These are phyloP conservation scores for Penaeus indicus DNA, from an alignment of 1,140 invertebrate species.

Conservation along the genomic window DNA sequence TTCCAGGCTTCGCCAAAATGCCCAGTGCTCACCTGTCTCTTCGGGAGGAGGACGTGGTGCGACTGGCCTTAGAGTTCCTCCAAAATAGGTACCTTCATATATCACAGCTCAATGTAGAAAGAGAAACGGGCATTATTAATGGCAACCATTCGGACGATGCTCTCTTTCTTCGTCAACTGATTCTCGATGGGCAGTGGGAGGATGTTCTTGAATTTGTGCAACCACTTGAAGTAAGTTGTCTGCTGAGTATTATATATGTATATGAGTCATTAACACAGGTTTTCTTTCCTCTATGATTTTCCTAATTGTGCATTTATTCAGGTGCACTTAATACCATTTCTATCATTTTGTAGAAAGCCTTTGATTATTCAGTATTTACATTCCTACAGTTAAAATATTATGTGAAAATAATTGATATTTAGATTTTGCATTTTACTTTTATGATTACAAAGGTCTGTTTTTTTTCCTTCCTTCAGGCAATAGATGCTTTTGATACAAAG, in stretches of 20 bases:
- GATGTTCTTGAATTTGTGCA: constrained; percentile 96
- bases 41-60: constrained; percentile 91
- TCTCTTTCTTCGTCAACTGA: constrained; percentile 90
- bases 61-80: constrained; percentile 91
- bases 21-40: constrained; percentile 85
- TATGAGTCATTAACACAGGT: background rate
- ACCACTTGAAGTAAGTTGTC: constrained; percentile 80
- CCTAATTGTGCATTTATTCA: too few species aligned
- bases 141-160: constrained; percentile 90
- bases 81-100: constrained; percentile 90
- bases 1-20: constrained; percentile 55
- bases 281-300: background rate
- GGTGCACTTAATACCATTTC: too few species aligned
- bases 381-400: too few species aligned
- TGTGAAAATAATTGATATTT: too few species aligned
- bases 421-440: background rate
- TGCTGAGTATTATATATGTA: background rate
- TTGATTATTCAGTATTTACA: too few species aligned
- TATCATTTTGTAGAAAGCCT: too few species aligned
- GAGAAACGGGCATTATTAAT: constrained; percentile 96
- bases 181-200: constrained; percentile 98
- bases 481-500: constrained; percentile 78
- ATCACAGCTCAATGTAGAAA: constrained; percentile 90
- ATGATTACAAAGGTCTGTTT: background rate
- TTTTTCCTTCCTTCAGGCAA: constrained; percentile 42